Conservation (phyloP, 2,797 vertebrate genomes). For the Malurus leucopterus region DNA sequence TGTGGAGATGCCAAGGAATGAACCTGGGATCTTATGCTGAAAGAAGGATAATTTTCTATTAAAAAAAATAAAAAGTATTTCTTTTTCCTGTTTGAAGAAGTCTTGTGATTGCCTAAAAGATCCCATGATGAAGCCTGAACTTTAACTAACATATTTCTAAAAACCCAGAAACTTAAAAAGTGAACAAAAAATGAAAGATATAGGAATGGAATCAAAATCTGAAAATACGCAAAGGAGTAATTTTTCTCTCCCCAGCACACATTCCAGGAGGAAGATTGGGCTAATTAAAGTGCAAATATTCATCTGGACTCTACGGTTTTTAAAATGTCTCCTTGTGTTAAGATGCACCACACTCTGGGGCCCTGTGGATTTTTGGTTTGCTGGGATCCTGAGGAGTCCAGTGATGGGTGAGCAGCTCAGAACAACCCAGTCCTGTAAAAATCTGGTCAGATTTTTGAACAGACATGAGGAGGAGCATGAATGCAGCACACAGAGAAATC, state of each 20-base stretch:
- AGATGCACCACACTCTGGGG: accelerated
- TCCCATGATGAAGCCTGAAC: not conserved
- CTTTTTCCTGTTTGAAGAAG: not conserved
- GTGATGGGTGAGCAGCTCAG: accelerated
- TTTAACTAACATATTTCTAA: not conserved
- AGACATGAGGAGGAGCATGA: accelerated
- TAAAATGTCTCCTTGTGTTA: not conserved
- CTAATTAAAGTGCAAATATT: not conserved
- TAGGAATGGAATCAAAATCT: not conserved
- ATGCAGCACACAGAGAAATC: not conserved
- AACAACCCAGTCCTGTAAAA: not conserved
- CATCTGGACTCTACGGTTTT: not conserved
- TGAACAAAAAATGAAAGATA: not conserved
- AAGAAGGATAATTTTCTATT: not conserved
- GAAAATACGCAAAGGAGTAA: not conserved
- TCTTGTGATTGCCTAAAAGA: not conserved
- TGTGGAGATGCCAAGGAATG: not conserved
- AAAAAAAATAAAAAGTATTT: not conserved
- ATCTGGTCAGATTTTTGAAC: not conserved
- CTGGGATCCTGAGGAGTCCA: not conserved
- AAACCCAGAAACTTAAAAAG: not conserved
- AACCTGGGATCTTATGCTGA: not conserved
- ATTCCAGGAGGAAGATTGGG: not conserved
- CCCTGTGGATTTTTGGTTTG: not conserved
- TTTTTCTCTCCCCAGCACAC: not conserved